These are phyloP conservation scores for Aurelia sp. DNA, from an alignment of 30 jellyfish, hydroid and myxozoan species.

Conservation along the genomic window DNA sequence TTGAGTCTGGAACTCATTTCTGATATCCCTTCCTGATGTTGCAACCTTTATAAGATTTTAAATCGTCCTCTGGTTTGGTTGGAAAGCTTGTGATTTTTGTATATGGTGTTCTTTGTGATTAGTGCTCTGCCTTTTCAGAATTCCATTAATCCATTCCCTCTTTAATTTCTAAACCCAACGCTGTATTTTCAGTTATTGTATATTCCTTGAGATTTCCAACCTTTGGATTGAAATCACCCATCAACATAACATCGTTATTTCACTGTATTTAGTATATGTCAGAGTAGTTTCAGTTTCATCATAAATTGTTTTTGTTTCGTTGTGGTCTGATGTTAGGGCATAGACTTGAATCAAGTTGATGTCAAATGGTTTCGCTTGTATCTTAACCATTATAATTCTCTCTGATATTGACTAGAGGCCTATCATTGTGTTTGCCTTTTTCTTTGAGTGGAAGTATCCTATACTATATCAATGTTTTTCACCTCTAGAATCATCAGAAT, in stretches of 20 bases:
- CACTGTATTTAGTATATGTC: constrained; percentile 13
- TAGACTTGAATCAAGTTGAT: constrained; percentile 7
- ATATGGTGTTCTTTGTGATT: no score
- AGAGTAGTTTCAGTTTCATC: constrained; percentile 12
- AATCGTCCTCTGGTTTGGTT: constrained; percentile 7
- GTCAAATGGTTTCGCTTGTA: constrained; percentile 7
- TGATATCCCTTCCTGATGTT: constrained; percentile 21
- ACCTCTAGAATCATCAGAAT: not conserved
- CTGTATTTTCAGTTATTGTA: constrained; percentile 5
- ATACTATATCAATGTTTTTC: not conserved
- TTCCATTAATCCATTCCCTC: no score
- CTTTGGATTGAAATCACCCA: constrained; percentile 51
- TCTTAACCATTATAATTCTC: not conserved
- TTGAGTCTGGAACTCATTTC: not conserved
- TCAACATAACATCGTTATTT: constrained; percentile 36
- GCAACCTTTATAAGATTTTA: constrained; percentile 7
- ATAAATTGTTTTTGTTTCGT: constrained; percentile 20
- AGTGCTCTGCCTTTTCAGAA: no score
- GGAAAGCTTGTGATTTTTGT: no score
- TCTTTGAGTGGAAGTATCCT: constrained; percentile 4
- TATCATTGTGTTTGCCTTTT: not conserved
- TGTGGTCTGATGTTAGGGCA: constrained; percentile 57
- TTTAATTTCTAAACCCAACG: no score
- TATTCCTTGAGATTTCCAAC: constrained; percentile 26
- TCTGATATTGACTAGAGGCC: constrained; percentile 38